These are phyloP conservation scores for Stenodera caucasica DNA, from an alignment of 2,888 invertebrate species.

Conservation along the genomic window DNA sequence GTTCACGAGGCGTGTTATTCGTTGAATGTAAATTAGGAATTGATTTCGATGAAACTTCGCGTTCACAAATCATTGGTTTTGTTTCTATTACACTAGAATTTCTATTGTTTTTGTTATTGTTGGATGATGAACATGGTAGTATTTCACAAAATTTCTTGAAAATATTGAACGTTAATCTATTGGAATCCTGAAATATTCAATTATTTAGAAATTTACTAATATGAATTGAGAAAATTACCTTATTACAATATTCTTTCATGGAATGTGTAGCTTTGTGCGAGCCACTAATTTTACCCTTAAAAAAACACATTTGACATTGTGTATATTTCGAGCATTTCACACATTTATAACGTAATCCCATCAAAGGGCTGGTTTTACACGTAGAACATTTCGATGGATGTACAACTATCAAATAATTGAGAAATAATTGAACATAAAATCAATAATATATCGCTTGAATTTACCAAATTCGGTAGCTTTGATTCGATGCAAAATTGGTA, in stretches of 20 bases:
- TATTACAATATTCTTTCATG: slow-evolving; percentile 65
- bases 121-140: slow-evolving; percentile 39
- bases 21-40: slow-evolving; percentile 39
- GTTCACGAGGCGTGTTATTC: slow-evolving; percentile 59
- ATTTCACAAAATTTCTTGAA: slow-evolving; percentile 45
- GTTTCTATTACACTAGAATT: slow-evolving; percentile 37
- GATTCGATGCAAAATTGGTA: slow-evolving; percentile 66
- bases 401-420: slow-evolving; percentile 49
- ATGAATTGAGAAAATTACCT: slow-evolving; percentile 52
- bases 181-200: background rate
- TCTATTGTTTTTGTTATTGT: background rate
- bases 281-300: slow-evolving; percentile 61
- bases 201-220: too few species aligned
- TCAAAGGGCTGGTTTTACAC: slow-evolving; percentile 62
- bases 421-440: slow-evolving; percentile 8
- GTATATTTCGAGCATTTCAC: slow-evolving; percentile 66
- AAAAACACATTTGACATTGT: slow-evolving; percentile 71
- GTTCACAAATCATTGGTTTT: slow-evolving; percentile 54
- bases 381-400: slow-evolving; percentile 65
- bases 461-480: slow-evolving; percentile 63
- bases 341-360: slow-evolving; percentile 67
- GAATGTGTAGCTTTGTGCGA: slow-evolving; percentile 69
- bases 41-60: slow-evolving; percentile 33
- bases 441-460: background rate
- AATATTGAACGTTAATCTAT: slow-evolving; percentile 35